A percentile compares a stretch with the other conserved stretches of the same genome.
Evolutionary conservation across 2,888 invertebrate genomes (phyloP).

Genomic region (Bugulina stolonifera): DNA sequence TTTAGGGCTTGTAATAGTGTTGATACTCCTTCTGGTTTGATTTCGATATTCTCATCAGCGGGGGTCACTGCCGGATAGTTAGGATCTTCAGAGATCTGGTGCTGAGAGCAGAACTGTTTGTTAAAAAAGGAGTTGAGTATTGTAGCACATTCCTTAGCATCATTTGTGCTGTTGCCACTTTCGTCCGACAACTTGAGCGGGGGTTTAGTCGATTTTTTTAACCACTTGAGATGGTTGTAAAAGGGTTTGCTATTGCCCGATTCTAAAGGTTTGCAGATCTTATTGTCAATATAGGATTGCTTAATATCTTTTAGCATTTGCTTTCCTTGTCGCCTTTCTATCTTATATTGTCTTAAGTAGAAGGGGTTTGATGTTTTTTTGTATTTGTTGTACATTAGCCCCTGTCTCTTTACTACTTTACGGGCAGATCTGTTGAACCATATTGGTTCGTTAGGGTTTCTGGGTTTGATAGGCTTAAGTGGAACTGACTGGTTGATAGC

Average conservation of each 20-base stretch:
- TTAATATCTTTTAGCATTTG: neutral
- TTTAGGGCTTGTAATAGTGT: neutral
- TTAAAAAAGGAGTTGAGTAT: neutral
- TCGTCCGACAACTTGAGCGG: neutral
- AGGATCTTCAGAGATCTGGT: neutral
- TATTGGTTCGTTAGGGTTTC: neutral
- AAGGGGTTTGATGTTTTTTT: neutral
- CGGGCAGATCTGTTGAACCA: neutral
- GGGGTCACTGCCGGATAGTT: neutral
- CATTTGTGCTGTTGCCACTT: neutral
- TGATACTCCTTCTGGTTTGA: neutral
- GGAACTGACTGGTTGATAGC: neutral
- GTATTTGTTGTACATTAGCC: neutral
- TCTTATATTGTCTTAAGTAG: neutral
- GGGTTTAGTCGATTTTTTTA: neutral
- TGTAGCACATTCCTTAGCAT: neutral
- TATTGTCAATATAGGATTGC: neutral
- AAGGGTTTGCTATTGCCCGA: neutral
- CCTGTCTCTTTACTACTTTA: neutral
- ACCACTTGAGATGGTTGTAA: neutral
- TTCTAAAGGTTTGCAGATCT: neutral
- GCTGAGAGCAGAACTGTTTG: neutral
- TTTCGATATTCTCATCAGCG: neutral
- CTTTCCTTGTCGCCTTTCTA: neutral
- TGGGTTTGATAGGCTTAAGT: neutral